Evolutionary conservation across 2,888 invertebrate genomes (phyloP).

Genomic region (Drosophila austrosaltans): DNA sequence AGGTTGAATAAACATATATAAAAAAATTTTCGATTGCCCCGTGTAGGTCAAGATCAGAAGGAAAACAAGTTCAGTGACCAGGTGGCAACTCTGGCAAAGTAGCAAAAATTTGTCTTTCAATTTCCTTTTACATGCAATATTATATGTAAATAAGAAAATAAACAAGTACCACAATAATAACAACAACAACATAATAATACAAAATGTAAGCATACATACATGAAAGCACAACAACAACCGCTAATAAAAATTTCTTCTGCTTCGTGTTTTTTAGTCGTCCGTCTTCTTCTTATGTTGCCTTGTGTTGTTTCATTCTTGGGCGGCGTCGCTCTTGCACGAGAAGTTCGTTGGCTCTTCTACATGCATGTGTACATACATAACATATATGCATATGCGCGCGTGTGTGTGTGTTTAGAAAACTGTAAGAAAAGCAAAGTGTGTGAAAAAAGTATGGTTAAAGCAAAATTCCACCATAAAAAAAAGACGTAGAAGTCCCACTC

Average conservation of each 20-base stretch:
- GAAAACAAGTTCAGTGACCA: slow-evolving; percentile 50
- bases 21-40: slow-evolving; percentile 48
- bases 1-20: slow-evolving; percentile 79
- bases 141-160: slow-evolving; percentile 43
- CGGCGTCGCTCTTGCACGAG: slow-evolving; percentile 72
- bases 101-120: neutral
- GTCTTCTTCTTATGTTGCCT: slow-evolving; percentile 72
- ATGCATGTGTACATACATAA: slow-evolving; percentile 25
- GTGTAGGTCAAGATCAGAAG: slow-evolving; percentile 77
- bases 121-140: slow-evolving; percentile 26
- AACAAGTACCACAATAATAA: slow-evolving; percentile 40
- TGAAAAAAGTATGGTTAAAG: slow-evolving; percentile 69
- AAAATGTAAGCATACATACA: slow-evolving; percentile 62
- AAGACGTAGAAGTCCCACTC: slow-evolving; percentile 23
- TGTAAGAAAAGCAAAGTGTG: slow-evolving; percentile 74
- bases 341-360: slow-evolving; percentile 70
- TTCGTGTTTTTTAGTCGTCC: slow-evolving; percentile 57
- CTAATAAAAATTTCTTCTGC: slow-evolving; percentile 56
- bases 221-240: slow-evolving; percentile 67
- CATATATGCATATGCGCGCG: slow-evolving; percentile 27
- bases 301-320: slow-evolving; percentile 73
- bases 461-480: slow-evolving; percentile 54
- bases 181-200: slow-evolving; percentile 38
- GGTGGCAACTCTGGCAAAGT: slow-evolving; percentile 49
- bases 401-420: slow-evolving; percentile 73